Conservation (phyloP, 1,140 invertebrate genomes). For the Tribolium castaneum region DNA sequence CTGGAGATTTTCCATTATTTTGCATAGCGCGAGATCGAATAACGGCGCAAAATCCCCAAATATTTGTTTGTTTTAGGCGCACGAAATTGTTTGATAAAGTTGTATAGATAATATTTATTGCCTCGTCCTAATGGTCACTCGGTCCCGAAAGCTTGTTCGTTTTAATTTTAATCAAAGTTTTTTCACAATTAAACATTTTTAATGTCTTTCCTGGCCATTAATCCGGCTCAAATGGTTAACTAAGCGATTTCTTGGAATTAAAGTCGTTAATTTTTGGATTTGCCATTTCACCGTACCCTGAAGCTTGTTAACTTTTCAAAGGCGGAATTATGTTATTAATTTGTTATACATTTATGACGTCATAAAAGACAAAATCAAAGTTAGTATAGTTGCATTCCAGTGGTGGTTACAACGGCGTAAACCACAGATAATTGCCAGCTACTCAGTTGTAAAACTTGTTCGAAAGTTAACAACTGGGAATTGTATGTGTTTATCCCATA, state of each 20-base stretch:
- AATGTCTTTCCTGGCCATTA: slow-evolving; percentile 1
- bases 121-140: background rate
- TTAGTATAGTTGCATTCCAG: background rate
- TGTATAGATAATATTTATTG: background rate
- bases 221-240: background rate
- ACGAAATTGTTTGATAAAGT: background rate
- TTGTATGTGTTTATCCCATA: background rate
- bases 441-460: slow-evolving; percentile 8
- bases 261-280: background rate
- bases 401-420: background rate
- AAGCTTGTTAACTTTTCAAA: background rate
- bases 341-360: slow-evolving; percentile 1
- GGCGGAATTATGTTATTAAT: slow-evolving; percentile 10
- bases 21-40: background rate
- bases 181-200: slow-evolving; percentile 27
- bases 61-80: background rate
- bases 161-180: slow-evolving; percentile 7
- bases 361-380: slow-evolving; percentile 13
- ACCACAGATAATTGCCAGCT: slow-evolving; percentile 6
- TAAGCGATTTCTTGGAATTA: slow-evolving; percentile 7
- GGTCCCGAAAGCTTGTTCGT: background rate
- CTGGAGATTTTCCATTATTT: background rate
- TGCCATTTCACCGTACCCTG: background rate
- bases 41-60: too few relatives aligned
- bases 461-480: background rate